Base-by-base conservation (phyloP, 1,140 invertebrate genomes). In the Piezodorus guildinii region DNA sequence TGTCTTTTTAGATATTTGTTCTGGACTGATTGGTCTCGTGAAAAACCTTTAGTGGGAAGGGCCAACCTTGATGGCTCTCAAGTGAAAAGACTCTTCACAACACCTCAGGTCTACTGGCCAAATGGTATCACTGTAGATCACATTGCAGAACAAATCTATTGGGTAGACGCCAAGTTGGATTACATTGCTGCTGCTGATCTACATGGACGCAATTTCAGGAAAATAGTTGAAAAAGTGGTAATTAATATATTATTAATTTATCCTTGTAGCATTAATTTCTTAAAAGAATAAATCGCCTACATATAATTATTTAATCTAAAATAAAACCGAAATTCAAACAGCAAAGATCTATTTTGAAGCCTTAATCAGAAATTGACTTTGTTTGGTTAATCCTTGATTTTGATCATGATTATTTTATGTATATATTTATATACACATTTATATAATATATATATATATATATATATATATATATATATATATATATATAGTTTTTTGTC, bases 1-100 rank as follows among this genome's bases (percentile, higher is more conserved):
- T 16, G 0, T 63, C 51, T 61, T 56, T 62, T 59, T 64, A 77
- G 78, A 16, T 90, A 86, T 68, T 77, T 96, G 70, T 95, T 91
- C 71, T 93, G 92, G 90, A 94, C 91, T 0, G 94, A 97, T 74
- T 96, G 94, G 93, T 87, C 91, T 17, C 79, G 78, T 15, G 78
- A 75, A 39, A 81, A 82, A 66, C 85, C 90, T 0, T 84, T 85
- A 0, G 87, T 97, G 17, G 90, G 89, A 39, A 74, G 91, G 54
- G 86, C 92, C 1, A 87, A 88, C 71, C 79, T 96, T 64, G 92
- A 97, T 74, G 94, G 94, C 0, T 80, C 75, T 0, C 80, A 91
- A 67, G 79, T 86, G 3, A 83, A 80, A 63, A 77, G 79, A 60
- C 74, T 95, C 34, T 86, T 92, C 60, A 78, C 77, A 1, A 83